phyloP scores from a whole-genome alignment of 2,888 invertebrate genomes.

The Sarcophaga caerulescens region DNA sequence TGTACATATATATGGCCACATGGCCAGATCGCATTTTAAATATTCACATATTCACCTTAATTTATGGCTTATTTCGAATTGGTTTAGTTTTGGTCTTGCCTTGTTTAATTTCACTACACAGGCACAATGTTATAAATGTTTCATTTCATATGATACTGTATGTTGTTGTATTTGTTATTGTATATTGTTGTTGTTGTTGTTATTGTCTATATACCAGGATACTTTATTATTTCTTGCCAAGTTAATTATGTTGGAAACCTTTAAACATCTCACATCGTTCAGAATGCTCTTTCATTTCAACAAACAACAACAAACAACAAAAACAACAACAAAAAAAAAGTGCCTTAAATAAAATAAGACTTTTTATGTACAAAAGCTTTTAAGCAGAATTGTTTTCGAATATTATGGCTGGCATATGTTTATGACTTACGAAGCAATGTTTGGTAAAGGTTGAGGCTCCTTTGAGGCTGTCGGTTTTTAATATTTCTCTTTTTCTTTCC shows the following conservation, averaged over 20 bases:
- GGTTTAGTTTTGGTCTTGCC: constrained; percentile 54
- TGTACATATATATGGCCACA: not conserved
- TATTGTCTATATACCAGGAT: not conserved
- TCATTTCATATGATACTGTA: constrained; percentile 35
- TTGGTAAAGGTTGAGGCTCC: not conserved
- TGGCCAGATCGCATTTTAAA: constrained; percentile 57
- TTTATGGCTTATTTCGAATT: constrained; percentile 68
- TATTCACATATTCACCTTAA: constrained; percentile 68
- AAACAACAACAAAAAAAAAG: constrained; percentile 26
- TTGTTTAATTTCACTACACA: constrained; percentile 18
- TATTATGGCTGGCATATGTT: constrained; percentile 57
- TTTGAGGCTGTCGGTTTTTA: not conserved
- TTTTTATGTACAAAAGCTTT: constrained; percentile 49
- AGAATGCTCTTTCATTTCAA: not conserved
- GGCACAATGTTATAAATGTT: constrained; percentile 57
- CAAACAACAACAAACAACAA: not conserved
- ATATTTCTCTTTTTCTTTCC: not conserved
- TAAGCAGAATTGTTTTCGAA: not conserved
- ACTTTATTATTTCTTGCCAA: constrained; percentile 38
- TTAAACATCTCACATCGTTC: not conserved
- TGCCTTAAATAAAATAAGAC: constrained; percentile 47
- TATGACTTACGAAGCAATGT: constrained; percentile 7
- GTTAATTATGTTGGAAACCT: constrained; percentile 64
- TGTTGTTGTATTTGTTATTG: not conserved
- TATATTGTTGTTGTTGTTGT: not conserved